Percentiles rank a stretch among this genome's conserved stretches.
Evolutionary conservation across 2,113 vertebrate genomes (phyloP).

Genomic region (Progne subis): DNA sequence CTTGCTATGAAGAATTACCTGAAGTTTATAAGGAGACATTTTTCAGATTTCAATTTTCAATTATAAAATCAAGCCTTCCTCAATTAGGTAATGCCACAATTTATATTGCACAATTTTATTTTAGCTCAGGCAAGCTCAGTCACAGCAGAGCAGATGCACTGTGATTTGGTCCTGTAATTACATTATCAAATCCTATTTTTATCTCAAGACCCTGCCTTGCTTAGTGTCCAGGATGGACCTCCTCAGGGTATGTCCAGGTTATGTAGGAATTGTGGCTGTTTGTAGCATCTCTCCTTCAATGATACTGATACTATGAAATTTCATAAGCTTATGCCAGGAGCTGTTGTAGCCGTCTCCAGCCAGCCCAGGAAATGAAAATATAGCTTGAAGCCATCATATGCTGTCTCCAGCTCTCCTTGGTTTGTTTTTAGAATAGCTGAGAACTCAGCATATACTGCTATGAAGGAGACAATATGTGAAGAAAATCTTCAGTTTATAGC

Average conservation of each 20-base stretch:
- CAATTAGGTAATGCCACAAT: neutral
- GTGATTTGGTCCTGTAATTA: neutral
- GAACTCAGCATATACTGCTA: neutral
- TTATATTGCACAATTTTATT: neutral
- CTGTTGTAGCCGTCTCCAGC: neutral
- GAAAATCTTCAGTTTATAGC: neutral
- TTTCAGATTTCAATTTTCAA: neutral
- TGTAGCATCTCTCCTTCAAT: neutral
- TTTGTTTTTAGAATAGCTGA: conserved; percentile 17
- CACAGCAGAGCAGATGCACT: neutral
- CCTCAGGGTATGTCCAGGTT: neutral
- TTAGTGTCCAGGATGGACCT: neutral
- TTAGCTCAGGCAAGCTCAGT: neutral
- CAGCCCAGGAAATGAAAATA: conserved; percentile 15
- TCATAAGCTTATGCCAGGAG: neutral
- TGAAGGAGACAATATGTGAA: neutral
- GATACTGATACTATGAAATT: neutral
- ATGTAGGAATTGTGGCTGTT: neutral
- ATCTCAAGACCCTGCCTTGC: neutral
- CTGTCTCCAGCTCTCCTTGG: neutral
- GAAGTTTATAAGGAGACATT: neutral
- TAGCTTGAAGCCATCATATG: neutral
- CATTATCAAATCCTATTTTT: neutral
- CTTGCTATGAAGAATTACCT: neutral
- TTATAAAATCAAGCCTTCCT: conserved; percentile 31